Conservation (phyloP, 2,797 vertebrate genomes). For the Tauraco hartlaubi region DNA sequence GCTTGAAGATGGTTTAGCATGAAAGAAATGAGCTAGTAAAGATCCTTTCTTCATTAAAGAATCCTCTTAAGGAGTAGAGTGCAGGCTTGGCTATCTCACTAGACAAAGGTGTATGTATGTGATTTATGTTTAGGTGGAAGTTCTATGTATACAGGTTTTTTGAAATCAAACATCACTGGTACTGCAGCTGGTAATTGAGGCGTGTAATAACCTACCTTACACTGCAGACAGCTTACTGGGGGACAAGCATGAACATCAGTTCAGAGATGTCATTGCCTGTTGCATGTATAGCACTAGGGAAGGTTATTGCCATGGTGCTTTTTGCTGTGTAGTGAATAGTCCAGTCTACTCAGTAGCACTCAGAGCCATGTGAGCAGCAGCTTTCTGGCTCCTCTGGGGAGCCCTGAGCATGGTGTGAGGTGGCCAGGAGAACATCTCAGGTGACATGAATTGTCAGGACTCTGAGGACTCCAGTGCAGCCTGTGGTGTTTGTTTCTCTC, state of each 20-base stretch:
- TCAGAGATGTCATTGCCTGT: not conserved
- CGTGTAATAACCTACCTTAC: not conserved
- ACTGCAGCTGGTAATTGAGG: not conserved
- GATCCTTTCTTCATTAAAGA: not conserved
- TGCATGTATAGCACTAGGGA: not conserved
- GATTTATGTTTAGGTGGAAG: not conserved
- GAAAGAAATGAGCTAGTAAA: not conserved
- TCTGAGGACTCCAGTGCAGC: not conserved
- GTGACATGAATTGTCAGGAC: not conserved
- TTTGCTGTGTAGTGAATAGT: not conserved
- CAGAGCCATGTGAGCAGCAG: not conserved
- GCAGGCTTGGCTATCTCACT: not conserved
- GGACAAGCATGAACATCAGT: not conserved
- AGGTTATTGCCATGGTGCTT: not conserved
- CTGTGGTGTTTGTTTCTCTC: not conserved
- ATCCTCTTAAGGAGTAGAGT: not conserved
- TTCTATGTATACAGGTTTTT: not conserved
- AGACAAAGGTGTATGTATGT: not conserved
- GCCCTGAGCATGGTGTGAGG: not conserved
- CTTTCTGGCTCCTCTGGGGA: not conserved
- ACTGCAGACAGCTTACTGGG: not conserved
- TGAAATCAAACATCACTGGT: not conserved
- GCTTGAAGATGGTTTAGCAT: not conserved
- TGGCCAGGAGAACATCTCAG: not conserved
- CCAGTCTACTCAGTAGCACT: not conserved